Base-by-base conservation (phyloP, 2,888 invertebrate genomes). In the Ecliptopera silaceata region DNA sequence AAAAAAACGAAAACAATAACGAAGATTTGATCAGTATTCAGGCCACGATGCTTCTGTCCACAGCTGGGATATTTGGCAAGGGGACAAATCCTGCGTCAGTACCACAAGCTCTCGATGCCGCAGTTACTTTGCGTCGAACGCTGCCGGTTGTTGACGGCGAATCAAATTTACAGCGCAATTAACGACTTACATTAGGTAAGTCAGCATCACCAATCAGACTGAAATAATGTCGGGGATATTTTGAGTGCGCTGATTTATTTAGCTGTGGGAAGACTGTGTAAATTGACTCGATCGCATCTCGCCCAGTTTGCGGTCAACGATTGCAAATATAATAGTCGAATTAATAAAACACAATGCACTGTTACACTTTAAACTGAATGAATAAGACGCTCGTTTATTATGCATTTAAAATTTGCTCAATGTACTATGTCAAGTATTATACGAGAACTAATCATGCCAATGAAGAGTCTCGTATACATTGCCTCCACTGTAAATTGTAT, bases 31-130 rank as follows among this genome's bases (percentile, higher is more conserved):
- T 89, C 88, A 85, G 88, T 87, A 89, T 91, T 87, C 91, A 78
- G 80, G 71, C 72, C 75, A 77, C 80, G 78, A 65, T 69, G 72
- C 73, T 74, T 76, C 75, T 80, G 85, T 84, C 82, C 82, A 79
- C 87, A 86, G 85, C 84, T 84, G 87, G 80, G 81, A 77, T 80
- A 84, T 89, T 91, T 90, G 89, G 88, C 88, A 86, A 80, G 69
- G 76, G 78, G 76, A 83, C 83, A 83, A 82, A 71, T 77, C 76
- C 74, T 76, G 75, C 65, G 32, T 69, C 61, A 13, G 31, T 66
- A 72, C 73, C 67, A 69, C 70, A 55, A 66, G 65, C 72, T 72
- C 72, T 71, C 66, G 70, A 65, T 58, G 43, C 62, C 42, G 63
- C 68, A 69, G 69, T 66, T 62, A 68, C 71, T 70, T 63, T 69